Evolutionary conservation across 2,888 invertebrate species (phyloP).

Genomic region (Phaonia tiefii): DNA sequence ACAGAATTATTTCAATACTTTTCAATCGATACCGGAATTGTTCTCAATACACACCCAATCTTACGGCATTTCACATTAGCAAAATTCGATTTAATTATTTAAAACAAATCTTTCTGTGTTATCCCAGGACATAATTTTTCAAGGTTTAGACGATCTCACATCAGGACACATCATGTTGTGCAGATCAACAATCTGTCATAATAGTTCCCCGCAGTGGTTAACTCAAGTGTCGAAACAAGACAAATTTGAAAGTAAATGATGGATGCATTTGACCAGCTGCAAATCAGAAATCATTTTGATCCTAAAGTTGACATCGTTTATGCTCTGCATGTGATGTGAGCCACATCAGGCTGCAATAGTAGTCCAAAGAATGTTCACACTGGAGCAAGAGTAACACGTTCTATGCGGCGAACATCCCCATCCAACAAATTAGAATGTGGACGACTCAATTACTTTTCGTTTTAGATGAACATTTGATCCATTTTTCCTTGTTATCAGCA

Average conservation of each 20-base stretch:
- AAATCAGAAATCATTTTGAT: conserved; percentile 25
- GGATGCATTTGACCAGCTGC: background rate
- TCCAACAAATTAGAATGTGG: conserved; percentile 24
- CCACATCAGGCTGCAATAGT: background rate
- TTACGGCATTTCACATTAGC: too few relatives aligned
- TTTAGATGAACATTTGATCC: conserved; percentile 18
- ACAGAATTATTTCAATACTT: too few relatives aligned
- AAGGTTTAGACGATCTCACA: too few relatives aligned
- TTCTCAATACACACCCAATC: too few relatives aligned
- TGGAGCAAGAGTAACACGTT: background rate
- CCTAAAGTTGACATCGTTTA: conserved; percentile 20
- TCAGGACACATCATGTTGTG: too few relatives aligned
- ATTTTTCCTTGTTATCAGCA: conserved; percentile 21
- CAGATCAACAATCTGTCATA: too few relatives aligned
- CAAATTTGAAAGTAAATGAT: conserved; percentile 18
- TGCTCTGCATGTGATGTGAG: background rate
- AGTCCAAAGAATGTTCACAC: background rate
- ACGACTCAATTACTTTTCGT: conserved; percentile 36
- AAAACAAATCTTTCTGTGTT: too few relatives aligned
- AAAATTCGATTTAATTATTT: too few relatives aligned
- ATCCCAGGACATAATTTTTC: too few relatives aligned
- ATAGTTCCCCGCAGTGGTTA: too few relatives aligned
- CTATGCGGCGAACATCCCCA: background rate
- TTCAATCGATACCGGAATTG: too few relatives aligned
- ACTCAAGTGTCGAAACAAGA: background rate